phyloP scores from a whole-genome alignment of 2,113 vertebrate species.

The Elanoides forficatus region DNA sequence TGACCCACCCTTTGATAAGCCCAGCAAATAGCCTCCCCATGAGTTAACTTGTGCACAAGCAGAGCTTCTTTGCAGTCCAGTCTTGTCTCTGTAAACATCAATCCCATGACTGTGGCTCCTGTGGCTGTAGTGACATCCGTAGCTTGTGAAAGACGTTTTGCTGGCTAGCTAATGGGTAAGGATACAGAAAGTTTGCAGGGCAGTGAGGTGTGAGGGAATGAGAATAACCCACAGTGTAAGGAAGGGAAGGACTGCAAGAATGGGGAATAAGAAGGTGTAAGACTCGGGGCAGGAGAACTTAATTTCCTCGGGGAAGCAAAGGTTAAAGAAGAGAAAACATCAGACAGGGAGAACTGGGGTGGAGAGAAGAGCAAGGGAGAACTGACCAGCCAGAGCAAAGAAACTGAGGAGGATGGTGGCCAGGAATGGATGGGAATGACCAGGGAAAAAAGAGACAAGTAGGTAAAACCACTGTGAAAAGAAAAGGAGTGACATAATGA shows the following conservation, averaged over 20 bases:
- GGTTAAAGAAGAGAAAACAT: not conserved
- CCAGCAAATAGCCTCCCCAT: not conserved
- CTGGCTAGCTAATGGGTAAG: not conserved
- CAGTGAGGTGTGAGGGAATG: not conserved
- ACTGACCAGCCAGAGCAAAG: not conserved
- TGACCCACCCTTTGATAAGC: slow-evolving; percentile 32
- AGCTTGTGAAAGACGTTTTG: not conserved
- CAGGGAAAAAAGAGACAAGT: not conserved
- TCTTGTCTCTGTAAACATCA: not conserved
- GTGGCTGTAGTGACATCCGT: not conserved
- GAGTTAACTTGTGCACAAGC: not conserved
- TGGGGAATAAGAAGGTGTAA: not conserved
- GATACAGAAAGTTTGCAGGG: not conserved
- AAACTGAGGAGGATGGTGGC: not conserved
- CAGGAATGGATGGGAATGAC: not conserved
- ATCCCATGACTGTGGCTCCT: not conserved
- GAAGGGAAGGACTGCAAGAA: not conserved
- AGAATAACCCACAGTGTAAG: not conserved
- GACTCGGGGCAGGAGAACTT: not conserved
- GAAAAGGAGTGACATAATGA: not conserved
- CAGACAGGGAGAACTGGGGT: not conserved
- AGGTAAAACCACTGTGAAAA: not conserved
- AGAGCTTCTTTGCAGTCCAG: not conserved
- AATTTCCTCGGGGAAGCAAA: not conserved
- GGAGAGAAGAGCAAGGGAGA: not conserved